These are phyloP conservation scores for Myotis planiceps DNA, from an alignment of 2,797 vertebrate species.

Conservation along the genomic window DNA sequence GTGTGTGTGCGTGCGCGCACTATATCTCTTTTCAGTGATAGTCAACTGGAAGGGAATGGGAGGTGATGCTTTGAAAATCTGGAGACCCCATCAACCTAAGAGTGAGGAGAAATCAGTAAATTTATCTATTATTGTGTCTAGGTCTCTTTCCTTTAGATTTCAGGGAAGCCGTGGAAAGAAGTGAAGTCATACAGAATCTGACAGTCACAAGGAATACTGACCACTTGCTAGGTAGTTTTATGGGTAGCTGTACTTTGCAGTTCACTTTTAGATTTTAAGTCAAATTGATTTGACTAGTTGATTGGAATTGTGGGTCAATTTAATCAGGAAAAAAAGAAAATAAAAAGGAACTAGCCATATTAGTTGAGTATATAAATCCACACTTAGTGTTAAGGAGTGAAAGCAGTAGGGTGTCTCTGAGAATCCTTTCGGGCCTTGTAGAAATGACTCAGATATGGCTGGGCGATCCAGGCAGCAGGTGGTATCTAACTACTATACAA, in stretches of 20 bases:
- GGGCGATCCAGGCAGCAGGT: neutral
- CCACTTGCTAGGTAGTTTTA: neutral
- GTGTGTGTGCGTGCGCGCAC: accelerated
- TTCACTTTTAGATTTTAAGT: neutral
- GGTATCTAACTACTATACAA: neutral
- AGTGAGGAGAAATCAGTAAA: neutral
- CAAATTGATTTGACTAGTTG: constrained; percentile 10
- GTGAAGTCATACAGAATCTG: neutral
- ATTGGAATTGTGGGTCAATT: neutral
- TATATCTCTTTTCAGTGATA: neutral
- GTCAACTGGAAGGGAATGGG: neutral
- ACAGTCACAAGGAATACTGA: neutral
- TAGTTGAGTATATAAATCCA: neutral
- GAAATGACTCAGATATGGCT: neutral
- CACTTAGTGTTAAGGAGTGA: neutral
- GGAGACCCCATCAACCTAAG: neutral
- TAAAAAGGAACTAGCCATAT: neutral
- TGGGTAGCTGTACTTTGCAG: neutral
- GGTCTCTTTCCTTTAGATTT: neutral
- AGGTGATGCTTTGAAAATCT: neutral
- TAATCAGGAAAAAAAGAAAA: neutral
- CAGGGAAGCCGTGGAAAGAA: neutral
- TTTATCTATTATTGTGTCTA: neutral
- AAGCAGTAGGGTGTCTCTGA: neutral
- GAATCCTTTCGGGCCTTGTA: neutral